phyloP scores from a whole-genome alignment of 2,888 invertebrate genomes.

The Sycophila texana region DNA sequence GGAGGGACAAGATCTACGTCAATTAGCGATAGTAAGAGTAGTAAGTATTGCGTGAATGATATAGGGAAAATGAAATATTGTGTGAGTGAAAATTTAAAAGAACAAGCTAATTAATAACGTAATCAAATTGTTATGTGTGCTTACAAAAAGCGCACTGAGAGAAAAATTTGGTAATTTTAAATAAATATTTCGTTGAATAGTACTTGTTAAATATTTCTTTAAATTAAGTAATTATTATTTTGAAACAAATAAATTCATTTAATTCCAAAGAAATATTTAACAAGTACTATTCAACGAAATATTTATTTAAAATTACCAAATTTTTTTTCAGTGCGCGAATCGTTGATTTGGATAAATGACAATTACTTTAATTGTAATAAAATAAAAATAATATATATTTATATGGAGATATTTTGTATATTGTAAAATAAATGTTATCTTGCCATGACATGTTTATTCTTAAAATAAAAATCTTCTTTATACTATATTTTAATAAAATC shows the following conservation, averaged over 20 bases:
- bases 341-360: neutral
- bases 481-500: no score
- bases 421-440: constrained; percentile 46
- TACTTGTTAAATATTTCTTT: no score
- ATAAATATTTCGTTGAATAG: no score
- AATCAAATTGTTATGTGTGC: constrained; percentile 7
- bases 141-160: constrained; percentile 1
- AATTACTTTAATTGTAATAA: constrained; percentile 9
- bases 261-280: no score
- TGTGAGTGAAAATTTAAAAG: constrained; percentile 15
- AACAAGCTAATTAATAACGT: constrained; percentile 3
- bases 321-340: no score
- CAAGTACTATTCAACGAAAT: no score
- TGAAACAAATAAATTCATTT: no score
- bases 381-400: constrained; percentile 38
- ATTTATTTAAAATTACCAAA: no score
- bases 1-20: neutral
- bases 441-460: constrained; percentile 33
- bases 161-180: no score
- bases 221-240: no score
- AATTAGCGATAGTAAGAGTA: neutral
- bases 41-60: constrained; percentile 15
- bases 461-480: no score
- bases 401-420: constrained; percentile 28
- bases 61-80: neutral